phyloP scores from a whole-genome alignment of 2,797 vertebrate species.

The Pseudochaenichthys georgianus region DNA sequence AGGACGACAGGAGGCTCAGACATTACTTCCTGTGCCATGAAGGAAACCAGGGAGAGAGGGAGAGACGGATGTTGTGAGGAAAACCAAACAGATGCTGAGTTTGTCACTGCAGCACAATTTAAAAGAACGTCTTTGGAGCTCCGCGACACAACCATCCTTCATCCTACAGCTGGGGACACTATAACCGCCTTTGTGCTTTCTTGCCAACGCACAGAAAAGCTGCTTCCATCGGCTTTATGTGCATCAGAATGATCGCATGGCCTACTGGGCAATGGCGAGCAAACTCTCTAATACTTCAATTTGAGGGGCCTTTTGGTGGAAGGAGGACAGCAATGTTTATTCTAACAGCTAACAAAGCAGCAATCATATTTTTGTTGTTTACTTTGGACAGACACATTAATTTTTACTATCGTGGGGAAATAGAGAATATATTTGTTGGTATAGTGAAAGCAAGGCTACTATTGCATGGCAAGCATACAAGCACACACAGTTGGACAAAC shows the following conservation, averaged over 20 bases:
- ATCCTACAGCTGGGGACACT: constrained; percentile 70
- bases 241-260: constrained; percentile 43
- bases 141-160: constrained; percentile 75
- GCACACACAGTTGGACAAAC: neutral
- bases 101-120: constrained; percentile 76
- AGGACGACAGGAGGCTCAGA: constrained; percentile 50
- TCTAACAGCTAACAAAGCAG: neutral
- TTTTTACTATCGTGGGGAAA: constrained; percentile 1
- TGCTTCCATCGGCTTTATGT: constrained; percentile 49
- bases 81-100: constrained; percentile 77
- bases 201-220: constrained; percentile 60
- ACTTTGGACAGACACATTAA: neutral
- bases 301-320: constrained; percentile 25
- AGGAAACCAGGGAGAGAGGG: constrained; percentile 21
- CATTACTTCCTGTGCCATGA: constrained; percentile 54
- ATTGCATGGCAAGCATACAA: neutral
- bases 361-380: constrained; percentile 4
- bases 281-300: constrained; percentile 19
- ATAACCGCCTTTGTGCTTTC: constrained; percentile 70
- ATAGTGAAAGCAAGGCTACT: neutral
- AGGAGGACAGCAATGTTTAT: constrained; percentile 13
- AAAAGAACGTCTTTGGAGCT: constrained; percentile 60
- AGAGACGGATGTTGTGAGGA: constrained; percentile 36
- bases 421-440: neutral
- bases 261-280: constrained; percentile 32